phyloP scores from a whole-genome alignment of 2,888 invertebrate species.

The Onthophagus sagittarius region DNA sequence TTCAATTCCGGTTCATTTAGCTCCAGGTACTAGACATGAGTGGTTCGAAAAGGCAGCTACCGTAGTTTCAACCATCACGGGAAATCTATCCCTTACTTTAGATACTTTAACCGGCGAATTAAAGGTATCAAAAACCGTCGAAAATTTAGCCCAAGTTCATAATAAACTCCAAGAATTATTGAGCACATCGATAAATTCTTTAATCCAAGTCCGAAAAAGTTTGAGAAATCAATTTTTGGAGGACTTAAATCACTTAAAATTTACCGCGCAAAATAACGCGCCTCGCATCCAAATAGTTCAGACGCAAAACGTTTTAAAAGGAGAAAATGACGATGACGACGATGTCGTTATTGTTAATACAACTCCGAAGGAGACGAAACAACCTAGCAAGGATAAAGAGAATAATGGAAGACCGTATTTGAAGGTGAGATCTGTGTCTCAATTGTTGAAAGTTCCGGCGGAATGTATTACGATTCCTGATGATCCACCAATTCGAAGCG shows the following conservation, averaged over 20 bases:
- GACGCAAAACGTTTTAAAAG: not conserved
- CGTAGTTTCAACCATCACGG: conserved; percentile 56
- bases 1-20: conserved; percentile 22
- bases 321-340: conserved; percentile 41
- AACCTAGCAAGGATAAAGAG: not conserved
- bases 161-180: conserved; percentile 55
- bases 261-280: conserved; percentile 41
- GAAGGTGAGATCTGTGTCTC: conserved; percentile 40
- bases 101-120: conserved; percentile 53
- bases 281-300: not conserved
- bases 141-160: conserved; percentile 53
- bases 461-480: conserved; percentile 44
- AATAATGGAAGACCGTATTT: conserved; percentile 28
- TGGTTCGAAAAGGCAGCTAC: conserved; percentile 59
- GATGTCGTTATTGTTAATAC: conserved; percentile 51
- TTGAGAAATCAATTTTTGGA: conserved; percentile 54
- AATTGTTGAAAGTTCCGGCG: conserved; percentile 37
- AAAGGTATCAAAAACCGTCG: conserved; percentile 50
- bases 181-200: conserved; percentile 53
- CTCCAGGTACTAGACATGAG: conserved; percentile 43
- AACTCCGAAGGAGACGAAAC: conserved; percentile 8
- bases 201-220: conserved; percentile 55
- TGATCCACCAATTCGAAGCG: conserved; percentile 30
- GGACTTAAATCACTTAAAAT: conserved; percentile 49
- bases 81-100: conserved; percentile 54